A percentile compares a stretch with the other conserved stretches of the same genome.
These are phyloP conservation scores for Myotis myotis DNA, from an alignment of 2,797 vertebrate species.

Conservation along the genomic window DNA sequence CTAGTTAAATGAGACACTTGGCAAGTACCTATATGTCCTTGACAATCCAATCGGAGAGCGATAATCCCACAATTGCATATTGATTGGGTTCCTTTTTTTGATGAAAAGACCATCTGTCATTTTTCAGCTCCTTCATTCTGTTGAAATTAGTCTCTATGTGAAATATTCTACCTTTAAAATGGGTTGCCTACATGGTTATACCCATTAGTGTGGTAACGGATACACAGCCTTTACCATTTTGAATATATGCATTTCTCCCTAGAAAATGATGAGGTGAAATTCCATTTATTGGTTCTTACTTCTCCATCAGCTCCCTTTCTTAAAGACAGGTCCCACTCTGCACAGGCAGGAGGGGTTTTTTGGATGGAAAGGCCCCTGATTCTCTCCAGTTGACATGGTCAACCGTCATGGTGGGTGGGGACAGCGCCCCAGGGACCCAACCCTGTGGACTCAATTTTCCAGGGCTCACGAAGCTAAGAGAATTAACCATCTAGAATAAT, in stretches of 20 bases:
- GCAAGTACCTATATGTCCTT: slow-evolving; percentile 58
- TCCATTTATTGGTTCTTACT: slow-evolving; percentile 60
- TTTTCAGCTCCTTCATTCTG: neutral
- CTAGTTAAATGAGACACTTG: slow-evolving; percentile 61
- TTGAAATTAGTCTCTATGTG: neutral
- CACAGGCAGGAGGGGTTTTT: neutral
- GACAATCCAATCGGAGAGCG: slow-evolving; percentile 40
- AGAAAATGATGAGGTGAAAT: slow-evolving; percentile 57
- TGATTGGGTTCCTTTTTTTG: neutral
- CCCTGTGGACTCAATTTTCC: neutral
- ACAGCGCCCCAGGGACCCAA: fast-evolving
- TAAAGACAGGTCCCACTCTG: neutral
- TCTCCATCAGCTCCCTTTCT: neutral
- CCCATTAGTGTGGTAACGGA: neutral
- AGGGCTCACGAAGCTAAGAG: neutral
- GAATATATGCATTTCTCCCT: neutral
- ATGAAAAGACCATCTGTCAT: neutral
- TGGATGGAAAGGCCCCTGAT: neutral
- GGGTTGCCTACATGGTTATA: neutral
- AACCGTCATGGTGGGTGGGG: neutral
- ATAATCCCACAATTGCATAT: neutral
- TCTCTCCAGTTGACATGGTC: neutral
- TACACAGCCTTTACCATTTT: neutral
- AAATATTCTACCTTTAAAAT: slow-evolving; percentile 36
- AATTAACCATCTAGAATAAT: neutral